Base-by-base conservation (phyloP, 2,113 vertebrate genomes). In the Gambusia affinis region DNA sequence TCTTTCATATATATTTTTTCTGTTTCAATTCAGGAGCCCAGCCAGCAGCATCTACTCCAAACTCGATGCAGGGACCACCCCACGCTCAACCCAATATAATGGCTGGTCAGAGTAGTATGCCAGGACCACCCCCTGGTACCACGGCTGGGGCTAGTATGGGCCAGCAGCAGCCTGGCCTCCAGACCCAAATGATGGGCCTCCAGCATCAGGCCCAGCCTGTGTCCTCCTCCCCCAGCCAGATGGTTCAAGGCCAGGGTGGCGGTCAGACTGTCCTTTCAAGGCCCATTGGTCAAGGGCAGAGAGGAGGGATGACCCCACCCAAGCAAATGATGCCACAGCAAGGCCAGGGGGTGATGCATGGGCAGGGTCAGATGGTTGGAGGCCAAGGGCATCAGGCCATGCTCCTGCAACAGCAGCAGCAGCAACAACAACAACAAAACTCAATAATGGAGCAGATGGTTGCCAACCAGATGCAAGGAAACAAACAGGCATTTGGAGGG, bases 371-470 rank as follows among this genome's bases (percentile, higher is more conserved):
- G 93, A 96, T 99, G 93, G 95, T 97, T 95, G 96, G 96, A 91
- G 95, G 96, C 88, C 97, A 96, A 91, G 95, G 95, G 76, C 97
- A 98, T 88, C 97, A 98, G 93, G 95, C 96, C 87, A 94, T 99
- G 93, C 90, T 99, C 75, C 85, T 94, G 24, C 92, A 89, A 17
- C 89, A 91, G 3, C 90, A 89, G 22, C 89, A 91, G 3, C 90
- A 47, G 44, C 44, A 47, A 1, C 44, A 98, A 85, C 90, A 47
- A 17, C 44, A 47, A 17, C 44, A 98, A 84, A 98, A 97, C 79
- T 94, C 95, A 0, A 95, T 98, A 95, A 98, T 99, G 95, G 97
- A 99, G 67, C 98, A 99, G 92, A 97, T 99, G 94, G 97, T 98
- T 93, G 96, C 93, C 90, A 96, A 94, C 91, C 97, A 97, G 89